Evolutionary conservation across 2,797 vertebrate species (phyloP), one percentile per base, ranked within the genome.

Genomic region (Muscicapa striata): DNA sequence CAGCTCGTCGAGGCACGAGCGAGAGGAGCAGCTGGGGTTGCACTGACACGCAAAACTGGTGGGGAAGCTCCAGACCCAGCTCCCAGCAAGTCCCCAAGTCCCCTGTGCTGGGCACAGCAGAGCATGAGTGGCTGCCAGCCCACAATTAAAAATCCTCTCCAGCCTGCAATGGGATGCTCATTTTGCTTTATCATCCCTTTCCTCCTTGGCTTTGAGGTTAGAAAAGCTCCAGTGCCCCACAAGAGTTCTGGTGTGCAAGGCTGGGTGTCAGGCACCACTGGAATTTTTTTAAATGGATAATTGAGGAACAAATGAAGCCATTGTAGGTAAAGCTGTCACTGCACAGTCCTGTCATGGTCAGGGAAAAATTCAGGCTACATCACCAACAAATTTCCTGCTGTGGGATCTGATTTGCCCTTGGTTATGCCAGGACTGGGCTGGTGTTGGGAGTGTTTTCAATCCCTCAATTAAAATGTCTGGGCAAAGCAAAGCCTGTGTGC

Each of bases 21-120:
- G n/a, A 51, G 36, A 48, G 57, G 59, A 95, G 81, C 70, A 72
- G 51, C 77, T 79, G 86, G 73, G 92, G 1, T 16, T 22, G 32
- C n/a, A 14, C 23, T 10, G 68, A 38, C 59, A n/a, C 0, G 0
- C 46, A 59, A 4, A 15, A 9, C 36, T 6, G 15, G 7, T 9
- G 32, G 81, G 34, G 66, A 90, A 62, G 68, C 23, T 92, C 38
- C 68, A 57, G 14, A 81, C 10, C 22, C 1, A 18, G 36, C 20
- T 59, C 61, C 52, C 38, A 0, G 23, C 15, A 13, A 2, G 7
- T 16, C 51, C 36, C 21, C 34, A 7, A 2, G 5, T 34, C 48
- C 29, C 41, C 55, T 87, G 76, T 43, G 15, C 1, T 59, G 76
- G 57, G 11, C 85, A 51, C 1, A 63, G 62, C 63, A 72, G 54